phyloP scores from a whole-genome alignment of 2,797 vertebrate species.

The Buphagus erythrorhynchus region DNA sequence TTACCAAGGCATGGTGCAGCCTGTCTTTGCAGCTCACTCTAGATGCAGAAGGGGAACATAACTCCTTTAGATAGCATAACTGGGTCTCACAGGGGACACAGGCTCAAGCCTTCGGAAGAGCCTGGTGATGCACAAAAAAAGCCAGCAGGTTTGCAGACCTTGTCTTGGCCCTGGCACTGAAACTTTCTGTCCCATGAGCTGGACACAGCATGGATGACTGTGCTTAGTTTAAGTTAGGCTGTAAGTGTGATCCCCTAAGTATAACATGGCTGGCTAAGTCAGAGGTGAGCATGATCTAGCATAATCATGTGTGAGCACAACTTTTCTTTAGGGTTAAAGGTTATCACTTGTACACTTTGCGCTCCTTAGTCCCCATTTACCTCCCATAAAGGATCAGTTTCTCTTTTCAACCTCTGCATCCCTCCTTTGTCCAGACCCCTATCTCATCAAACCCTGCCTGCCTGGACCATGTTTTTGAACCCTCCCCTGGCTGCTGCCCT shows the following conservation, averaged over 20 bases:
- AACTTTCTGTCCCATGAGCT: background rate
- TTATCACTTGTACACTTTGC: background rate
- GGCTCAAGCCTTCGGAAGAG: background rate
- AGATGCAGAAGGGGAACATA: background rate
- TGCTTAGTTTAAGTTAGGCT: background rate
- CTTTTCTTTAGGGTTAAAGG: background rate
- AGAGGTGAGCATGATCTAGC: background rate
- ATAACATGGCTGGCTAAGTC: background rate
- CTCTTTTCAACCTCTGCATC: background rate
- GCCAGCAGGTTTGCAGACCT: background rate
- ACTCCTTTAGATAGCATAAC: background rate
- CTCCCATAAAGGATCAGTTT: background rate
- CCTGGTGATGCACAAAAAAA: background rate
- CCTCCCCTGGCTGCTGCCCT: background rate
- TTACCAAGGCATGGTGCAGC: background rate
- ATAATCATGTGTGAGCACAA: background rate
- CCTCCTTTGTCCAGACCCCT: background rate
- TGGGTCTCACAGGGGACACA: background rate
- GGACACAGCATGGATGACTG: background rate
- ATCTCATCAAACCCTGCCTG: background rate
- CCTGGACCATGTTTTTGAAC: background rate
- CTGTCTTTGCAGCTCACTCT: background rate
- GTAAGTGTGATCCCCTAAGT: background rate
- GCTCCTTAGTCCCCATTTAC: background rate
- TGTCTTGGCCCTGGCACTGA: background rate